Conservation (phyloP, 2,113 vertebrate genomes). For the Lampris megalopsis region DNA sequence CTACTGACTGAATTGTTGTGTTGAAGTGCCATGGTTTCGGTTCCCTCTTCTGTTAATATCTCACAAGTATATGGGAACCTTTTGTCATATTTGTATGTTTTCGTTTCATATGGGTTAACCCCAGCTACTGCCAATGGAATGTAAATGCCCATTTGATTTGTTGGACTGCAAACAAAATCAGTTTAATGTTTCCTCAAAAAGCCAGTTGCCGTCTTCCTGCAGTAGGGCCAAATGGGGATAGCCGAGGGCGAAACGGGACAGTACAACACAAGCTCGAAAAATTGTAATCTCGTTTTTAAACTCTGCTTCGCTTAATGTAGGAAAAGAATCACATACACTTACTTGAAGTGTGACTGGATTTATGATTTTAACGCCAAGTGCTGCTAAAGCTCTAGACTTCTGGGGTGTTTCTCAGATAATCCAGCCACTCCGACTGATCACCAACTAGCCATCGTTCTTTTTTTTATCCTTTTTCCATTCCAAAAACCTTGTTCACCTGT, state of each 20-base stretch:
- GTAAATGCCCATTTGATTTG: slow-evolving; percentile 16
- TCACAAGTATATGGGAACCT: slow-evolving; percentile 23
- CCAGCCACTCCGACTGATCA: not conserved
- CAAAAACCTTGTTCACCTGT: not conserved
- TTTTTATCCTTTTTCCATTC: too few species aligned
- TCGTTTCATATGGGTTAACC: slow-evolving; percentile 27
- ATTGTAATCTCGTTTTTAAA: too few species aligned
- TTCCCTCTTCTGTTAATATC: slow-evolving; percentile 37
- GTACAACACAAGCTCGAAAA: not conserved
- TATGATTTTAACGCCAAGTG: not conserved
- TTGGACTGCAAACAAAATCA: slow-evolving; percentile 20
- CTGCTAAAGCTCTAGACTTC: not conserved
- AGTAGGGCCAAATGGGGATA: not conserved
- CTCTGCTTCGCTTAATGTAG: too few species aligned
- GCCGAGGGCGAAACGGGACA: not conserved
- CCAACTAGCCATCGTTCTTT: too few species aligned
- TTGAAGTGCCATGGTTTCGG: slow-evolving; percentile 56
- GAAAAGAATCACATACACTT: too few species aligned
- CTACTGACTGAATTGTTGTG: slow-evolving; percentile 18
- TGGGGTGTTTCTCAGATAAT: not conserved
- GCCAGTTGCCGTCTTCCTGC: not conserved
- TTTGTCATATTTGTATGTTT: slow-evolving; percentile 29
- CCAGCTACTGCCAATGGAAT: slow-evolving; percentile 48
- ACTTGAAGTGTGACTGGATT: not conserved
- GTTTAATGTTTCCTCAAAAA: not conserved